Conservation (phyloP, 2,888 invertebrate species). For the Ophion ellenae region DNA sequence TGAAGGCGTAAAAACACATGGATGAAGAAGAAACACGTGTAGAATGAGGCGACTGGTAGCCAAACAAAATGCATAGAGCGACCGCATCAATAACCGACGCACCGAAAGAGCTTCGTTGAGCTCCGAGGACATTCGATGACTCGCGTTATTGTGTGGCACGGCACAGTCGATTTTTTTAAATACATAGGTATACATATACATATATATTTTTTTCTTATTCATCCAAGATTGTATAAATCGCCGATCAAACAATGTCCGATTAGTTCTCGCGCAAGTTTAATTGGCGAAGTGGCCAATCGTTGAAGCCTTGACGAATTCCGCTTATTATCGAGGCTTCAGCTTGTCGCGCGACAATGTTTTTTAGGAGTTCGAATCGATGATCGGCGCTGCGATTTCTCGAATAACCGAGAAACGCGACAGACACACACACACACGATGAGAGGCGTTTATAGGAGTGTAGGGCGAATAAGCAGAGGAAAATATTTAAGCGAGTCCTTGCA, state of each 20-base stretch:
- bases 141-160: constrained; percentile 27
- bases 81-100: constrained; percentile 7
- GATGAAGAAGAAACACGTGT: too few relatives aligned
- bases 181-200: not conserved
- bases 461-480: constrained; percentile 57
- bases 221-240: not conserved
- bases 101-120: constrained; percentile 24
- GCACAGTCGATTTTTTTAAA: constrained; percentile 47
- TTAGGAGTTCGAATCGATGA: constrained; percentile 43
- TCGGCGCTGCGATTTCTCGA: constrained; percentile 20
- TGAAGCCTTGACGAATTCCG: not conserved
- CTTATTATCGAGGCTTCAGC: not conserved
- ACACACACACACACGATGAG: constrained; percentile 2
- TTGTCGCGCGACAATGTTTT: constrained; percentile 22
- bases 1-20: constrained; percentile 37
- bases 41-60: too few relatives aligned
- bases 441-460: constrained; percentile 55
- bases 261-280: not conserved
- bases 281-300: not conserved
- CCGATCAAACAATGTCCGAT: constrained; percentile 15
- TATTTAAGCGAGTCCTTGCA: constrained; percentile 47
- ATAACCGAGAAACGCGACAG: constrained; percentile 46
- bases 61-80: constrained; percentile 13
- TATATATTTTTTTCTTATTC: constrained; percentile 7
- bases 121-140: constrained; percentile 42